A percentile compares a stretch with the other conserved stretches of the same genome.
phyloP scores from a whole-genome alignment of 2,113 vertebrate genomes.

The Gymnarchus niloticus region DNA sequence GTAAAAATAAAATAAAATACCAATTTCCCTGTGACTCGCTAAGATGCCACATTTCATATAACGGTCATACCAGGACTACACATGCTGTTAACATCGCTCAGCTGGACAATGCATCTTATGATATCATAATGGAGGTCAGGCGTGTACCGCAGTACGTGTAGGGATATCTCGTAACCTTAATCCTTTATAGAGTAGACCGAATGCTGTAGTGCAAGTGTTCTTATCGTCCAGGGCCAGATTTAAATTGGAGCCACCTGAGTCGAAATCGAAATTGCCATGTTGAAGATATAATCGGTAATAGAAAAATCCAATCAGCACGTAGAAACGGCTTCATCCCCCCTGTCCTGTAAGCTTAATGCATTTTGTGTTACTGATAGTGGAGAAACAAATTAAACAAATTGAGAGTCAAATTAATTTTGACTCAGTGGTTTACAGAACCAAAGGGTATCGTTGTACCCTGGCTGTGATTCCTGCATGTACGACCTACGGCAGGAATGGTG shows the following conservation, averaged over 20 bases:
- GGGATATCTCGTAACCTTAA: neutral
- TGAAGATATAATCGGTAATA: constrained; percentile 8
- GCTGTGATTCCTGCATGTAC: neutral
- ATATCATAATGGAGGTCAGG: neutral
- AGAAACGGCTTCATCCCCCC: neutral
- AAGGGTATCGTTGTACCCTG: neutral
- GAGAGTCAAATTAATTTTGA: constrained; percentile 14
- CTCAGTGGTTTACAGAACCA: constrained; percentile 1
- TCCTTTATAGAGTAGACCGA: neutral
- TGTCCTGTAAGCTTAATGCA: neutral
- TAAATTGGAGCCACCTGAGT: constrained; percentile 7
- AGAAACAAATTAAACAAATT: constrained; percentile 3
- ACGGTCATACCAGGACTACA: neutral
- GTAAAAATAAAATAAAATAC: neutral
- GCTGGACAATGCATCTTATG: neutral
- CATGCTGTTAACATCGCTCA: neutral
- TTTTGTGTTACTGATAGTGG: constrained; percentile 5
- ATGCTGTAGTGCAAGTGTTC: neutral
- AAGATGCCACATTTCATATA: neutral
- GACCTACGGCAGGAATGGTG: neutral
- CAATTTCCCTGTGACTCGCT: neutral
- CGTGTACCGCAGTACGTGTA: neutral
- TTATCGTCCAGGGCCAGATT: neutral
- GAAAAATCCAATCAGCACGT: constrained; percentile 2
- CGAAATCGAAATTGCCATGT: neutral